These are phyloP conservation scores for Probaryconus sp. DNA, from an alignment of 1,140 invertebrate species.

Conservation along the genomic window DNA sequence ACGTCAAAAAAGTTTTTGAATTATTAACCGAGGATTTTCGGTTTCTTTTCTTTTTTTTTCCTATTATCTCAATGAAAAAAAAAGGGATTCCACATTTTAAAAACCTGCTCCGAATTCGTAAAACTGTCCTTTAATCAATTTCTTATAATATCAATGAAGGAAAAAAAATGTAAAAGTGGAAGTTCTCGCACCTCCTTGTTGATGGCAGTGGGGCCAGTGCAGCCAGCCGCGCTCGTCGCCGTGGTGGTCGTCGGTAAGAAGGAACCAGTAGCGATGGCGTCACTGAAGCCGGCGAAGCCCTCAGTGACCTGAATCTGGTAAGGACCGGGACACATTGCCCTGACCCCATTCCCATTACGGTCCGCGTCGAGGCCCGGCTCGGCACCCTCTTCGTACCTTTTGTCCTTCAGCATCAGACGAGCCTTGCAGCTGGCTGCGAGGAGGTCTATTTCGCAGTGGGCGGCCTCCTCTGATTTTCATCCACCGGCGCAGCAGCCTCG, in stretches of 20 bases:
- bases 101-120: too few relatives aligned
- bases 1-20: too few relatives aligned
- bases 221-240: slow-evolving; percentile 56
- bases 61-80: too few relatives aligned
- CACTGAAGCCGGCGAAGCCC: slow-evolving; percentile 61
- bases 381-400: slow-evolving; percentile 70
- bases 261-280: slow-evolving; percentile 51
- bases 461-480: slow-evolving; percentile 54
- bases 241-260: slow-evolving; percentile 48
- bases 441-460: slow-evolving; percentile 58
- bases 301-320: slow-evolving; percentile 58
- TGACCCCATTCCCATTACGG: slow-evolving; percentile 71
- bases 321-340: slow-evolving; percentile 59
- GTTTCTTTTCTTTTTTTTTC: too few relatives aligned
- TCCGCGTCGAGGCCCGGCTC: slow-evolving; percentile 69
- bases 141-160: too few relatives aligned
- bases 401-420: slow-evolving; percentile 75
- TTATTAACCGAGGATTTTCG: too few relatives aligned
- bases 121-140: too few relatives aligned
- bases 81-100: too few relatives aligned
- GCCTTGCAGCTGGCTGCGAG: slow-evolving; percentile 58
- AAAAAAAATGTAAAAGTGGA: too few relatives aligned
- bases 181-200: slow-evolving; percentile 56
- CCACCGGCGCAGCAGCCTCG: slow-evolving; percentile 55
- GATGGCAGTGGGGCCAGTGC: slow-evolving; percentile 51